Evolutionary conservation across 2,888 invertebrate species (phyloP).

Genomic region (Drosophila mayaguana): DNA sequence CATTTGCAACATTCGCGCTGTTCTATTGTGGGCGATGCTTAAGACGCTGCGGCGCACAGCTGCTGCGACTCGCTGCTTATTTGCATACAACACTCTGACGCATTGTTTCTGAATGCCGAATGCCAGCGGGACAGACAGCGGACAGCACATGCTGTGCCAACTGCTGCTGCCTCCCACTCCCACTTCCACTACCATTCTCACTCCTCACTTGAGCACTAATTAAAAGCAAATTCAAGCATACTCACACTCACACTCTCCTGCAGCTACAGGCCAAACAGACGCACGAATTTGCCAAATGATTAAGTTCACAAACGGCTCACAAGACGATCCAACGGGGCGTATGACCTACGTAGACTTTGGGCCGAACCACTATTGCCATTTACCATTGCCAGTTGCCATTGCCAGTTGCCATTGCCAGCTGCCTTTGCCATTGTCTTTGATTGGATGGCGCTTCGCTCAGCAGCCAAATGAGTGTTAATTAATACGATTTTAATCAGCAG

Average conservation of each 20-base stretch:
- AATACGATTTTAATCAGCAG: conserved; percentile 68
- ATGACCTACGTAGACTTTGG: conserved; percentile 34
- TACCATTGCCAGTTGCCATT: conserved; percentile 8
- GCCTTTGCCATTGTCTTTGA: conserved; percentile 28
- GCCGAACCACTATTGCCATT: not conserved
- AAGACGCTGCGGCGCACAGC: conserved; percentile 24
- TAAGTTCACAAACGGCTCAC: conserved; percentile 48
- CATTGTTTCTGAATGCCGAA: conserved; percentile 54
- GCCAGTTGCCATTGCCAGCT: conserved; percentile 21
- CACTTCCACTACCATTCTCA: not conserved
- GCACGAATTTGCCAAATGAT: conserved; percentile 65
- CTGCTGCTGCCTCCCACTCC: conserved; percentile 10
- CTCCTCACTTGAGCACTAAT: conserved; percentile 56
- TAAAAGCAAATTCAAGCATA: conserved; percentile 71
- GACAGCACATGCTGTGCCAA: conserved; percentile 45
- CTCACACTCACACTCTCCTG: conserved; percentile 25
- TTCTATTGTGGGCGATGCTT: conserved; percentile 7
- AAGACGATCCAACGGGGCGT: conserved; percentile 40
- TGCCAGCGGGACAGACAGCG: conserved; percentile 28
- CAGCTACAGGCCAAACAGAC: conserved; percentile 14
- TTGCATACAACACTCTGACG: conserved; percentile 73
- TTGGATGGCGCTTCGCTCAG: conserved; percentile 50
- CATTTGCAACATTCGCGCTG: conserved; percentile 51
- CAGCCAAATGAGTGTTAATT: conserved; percentile 68
- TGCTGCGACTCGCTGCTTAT: conserved; percentile 40